A percentile compares a stretch with the other conserved stretches of the same genome.
Evolutionary conservation across 2,113 vertebrate species (phyloP).

Genomic region (Pterophyllum scalare): DNA sequence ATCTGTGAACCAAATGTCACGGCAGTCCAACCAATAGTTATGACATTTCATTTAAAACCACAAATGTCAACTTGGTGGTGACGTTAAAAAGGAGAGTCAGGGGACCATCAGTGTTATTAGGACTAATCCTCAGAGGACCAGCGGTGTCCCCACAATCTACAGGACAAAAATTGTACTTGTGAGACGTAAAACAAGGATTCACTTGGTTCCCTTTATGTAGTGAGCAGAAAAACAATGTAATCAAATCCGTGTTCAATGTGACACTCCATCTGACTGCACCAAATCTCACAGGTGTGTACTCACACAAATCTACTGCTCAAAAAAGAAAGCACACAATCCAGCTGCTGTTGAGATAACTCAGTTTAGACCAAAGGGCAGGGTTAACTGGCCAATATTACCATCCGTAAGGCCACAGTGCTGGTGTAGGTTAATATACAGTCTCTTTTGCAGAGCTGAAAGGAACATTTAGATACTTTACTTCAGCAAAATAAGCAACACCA

Average conservation of each 20-base stretch:
- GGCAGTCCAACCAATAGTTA: background rate
- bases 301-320: background rate
- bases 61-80: background rate
- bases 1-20: conserved; percentile 1
- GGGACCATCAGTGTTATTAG: background rate
- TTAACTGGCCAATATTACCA: too few relatives aligned
- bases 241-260: too few relatives aligned
- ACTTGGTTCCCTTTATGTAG: background rate
- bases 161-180: background rate
- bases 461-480: background rate
- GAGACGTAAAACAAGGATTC: conserved; percentile 1
- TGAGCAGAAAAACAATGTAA: background rate
- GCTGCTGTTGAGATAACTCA: background rate
- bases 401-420: background rate
- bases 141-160: background rate
- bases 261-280: background rate
- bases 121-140: background rate
- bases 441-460: background rate
- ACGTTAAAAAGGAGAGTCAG: background rate
- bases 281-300: background rate
- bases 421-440: too few relatives aligned
- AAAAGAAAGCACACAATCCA: background rate
- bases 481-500: background rate
- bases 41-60: conserved; percentile 7
- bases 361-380: too few relatives aligned